These are phyloP conservation scores for Leptosomus discolor DNA, from an alignment of 2,113 vertebrate genomes.

Conservation along the genomic window DNA sequence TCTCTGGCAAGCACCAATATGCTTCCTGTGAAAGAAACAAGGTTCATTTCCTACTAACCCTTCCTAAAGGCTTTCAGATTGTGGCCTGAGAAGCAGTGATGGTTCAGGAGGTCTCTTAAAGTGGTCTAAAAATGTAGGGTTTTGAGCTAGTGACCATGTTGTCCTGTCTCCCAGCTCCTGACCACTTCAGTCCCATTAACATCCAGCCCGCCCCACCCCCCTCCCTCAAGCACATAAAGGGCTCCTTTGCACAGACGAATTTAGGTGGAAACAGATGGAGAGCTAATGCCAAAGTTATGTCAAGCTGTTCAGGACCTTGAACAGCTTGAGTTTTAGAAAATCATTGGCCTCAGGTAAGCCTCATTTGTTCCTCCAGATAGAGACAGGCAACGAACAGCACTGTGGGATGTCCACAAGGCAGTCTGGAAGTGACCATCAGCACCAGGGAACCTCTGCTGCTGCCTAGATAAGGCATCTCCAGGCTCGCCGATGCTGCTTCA, in stretches of 20 bases:
- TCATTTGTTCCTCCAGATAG: not conserved
- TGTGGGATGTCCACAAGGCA: not conserved
- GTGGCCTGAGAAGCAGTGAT: not conserved
- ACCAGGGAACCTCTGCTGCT: not conserved
- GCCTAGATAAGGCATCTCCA: not conserved
- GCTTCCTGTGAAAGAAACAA: not conserved
- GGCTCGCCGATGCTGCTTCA: not conserved
- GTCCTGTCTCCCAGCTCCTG: not conserved
- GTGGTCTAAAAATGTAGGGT: not conserved
- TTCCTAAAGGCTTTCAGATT: not conserved
- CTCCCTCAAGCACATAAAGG: not conserved
- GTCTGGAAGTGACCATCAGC: not conserved
- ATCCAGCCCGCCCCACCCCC: too few species aligned
- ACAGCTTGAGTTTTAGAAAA: not conserved
- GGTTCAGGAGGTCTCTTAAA: not conserved
- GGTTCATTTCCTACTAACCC: not conserved
- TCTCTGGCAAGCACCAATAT: not conserved
- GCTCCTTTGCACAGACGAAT: not conserved
- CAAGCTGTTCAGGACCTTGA: not conserved
- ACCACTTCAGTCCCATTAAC: not conserved
- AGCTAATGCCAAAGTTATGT: not conserved
- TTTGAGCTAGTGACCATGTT: not conserved
- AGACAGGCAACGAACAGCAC: not conserved
- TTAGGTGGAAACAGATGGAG: not conserved
- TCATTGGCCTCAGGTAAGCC: not conserved